These are phyloP conservation scores for Turritopsis dohrnii DNA, from an alignment of 30 jellyfish, hydroid and myxozoan genomes.

Conservation along the genomic window DNA sequence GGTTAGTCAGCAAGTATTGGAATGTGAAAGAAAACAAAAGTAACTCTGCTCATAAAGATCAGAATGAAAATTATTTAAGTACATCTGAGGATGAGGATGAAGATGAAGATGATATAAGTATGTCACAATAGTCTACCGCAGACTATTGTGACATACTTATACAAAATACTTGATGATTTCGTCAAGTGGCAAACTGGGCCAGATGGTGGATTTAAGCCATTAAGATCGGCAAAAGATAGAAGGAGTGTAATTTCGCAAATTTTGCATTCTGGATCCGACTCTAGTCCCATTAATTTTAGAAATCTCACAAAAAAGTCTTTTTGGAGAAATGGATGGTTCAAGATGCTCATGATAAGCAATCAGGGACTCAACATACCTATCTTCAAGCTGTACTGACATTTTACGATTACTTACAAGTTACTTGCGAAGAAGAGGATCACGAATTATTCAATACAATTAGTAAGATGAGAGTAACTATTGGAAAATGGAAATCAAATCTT, in stretches of 20 bases:
- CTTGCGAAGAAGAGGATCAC: not conserved
- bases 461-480: slow-evolving; percentile 4
- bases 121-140: not conserved
- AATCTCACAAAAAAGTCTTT: not conserved
- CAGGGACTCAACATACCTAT: slow-evolving; percentile 14
- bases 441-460: slow-evolving; percentile 1
- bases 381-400: slow-evolving; percentile 3
- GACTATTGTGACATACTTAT: not conserved
- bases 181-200: slow-evolving; percentile 1
- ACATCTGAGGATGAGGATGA: not conserved
- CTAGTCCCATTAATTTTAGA: slow-evolving; percentile 1
- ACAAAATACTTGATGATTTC: slow-evolving; percentile 10
- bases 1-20: not conserved
- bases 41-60: not conserved
- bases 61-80: not conserved
- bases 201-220: slow-evolving; percentile 18
- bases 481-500: slow-evolving; percentile 4
- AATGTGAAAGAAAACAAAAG: not conserved
- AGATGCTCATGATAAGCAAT: not conserved
- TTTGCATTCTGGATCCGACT: not conserved
- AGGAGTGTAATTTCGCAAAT: not conserved
- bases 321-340: not conserved
- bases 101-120: not conserved
- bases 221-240: slow-evolving; percentile 4
- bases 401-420: slow-evolving; percentile 12